Evolutionary conservation across 2,113 vertebrate genomes (phyloP).

Genomic region (Hippoglossus stenolepis): DNA sequence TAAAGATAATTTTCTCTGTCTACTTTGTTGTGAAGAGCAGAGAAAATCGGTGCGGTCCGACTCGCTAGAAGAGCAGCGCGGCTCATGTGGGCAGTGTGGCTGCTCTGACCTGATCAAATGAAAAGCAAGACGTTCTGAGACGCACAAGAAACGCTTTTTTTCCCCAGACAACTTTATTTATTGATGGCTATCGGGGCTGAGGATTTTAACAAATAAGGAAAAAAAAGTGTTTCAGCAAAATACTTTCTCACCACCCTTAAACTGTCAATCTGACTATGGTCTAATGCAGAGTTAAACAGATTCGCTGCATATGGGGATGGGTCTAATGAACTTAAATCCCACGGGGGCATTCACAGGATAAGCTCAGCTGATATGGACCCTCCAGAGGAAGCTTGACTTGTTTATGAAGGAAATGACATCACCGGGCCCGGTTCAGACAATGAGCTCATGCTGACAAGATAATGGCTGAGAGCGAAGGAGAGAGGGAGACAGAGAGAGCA

Average conservation of each 20-base stretch:
- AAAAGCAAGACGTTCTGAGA: too few species aligned
- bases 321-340: conserved; percentile 43
- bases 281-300: neutral
- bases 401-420: conserved; percentile 81
- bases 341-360: conserved; percentile 53
- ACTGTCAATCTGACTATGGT: too few species aligned
- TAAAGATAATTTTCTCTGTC: too few species aligned
- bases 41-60: neutral
- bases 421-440: conserved; percentile 62
- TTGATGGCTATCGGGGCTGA: too few species aligned
- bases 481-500: conserved; percentile 15
- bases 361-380: conserved; percentile 65
- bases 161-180: too few species aligned
- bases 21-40: neutral
- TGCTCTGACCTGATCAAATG: too few species aligned
- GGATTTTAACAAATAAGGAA: too few species aligned
- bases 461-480: conserved; percentile 33
- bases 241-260: too few species aligned
- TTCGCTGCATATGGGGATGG: neutral
- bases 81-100: too few species aligned
- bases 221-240: too few species aligned
- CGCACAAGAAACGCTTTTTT: too few species aligned
- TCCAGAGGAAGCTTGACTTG: conserved; percentile 72
- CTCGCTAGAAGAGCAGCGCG: too few species aligned
- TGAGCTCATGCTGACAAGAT: conserved; percentile 77